Evolutionary conservation across 2,797 vertebrate species (phyloP), one percentile per base, ranked within the genome.

Genomic region (Varecia variegata): DNA sequence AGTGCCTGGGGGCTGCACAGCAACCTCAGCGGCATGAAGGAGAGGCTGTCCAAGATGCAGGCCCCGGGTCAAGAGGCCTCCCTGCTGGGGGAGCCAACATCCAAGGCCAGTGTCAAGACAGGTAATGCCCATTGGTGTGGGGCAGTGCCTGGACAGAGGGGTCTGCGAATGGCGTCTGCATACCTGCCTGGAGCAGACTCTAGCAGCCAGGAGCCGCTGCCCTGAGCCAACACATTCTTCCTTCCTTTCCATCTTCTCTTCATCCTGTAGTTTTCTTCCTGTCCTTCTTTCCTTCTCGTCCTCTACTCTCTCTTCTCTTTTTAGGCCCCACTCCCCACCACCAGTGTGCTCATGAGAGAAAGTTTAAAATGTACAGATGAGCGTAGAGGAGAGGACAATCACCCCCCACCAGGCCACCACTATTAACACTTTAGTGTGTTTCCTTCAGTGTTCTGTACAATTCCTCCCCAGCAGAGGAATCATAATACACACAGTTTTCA

Each of bases 1-100:
- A 27, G 18, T 1, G 82, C 92, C 0, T 97, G 98, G 97, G 94
- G 93, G 0, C 91, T 98, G 65, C 12, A 1, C 0, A 17, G 76
- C 25, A 38, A 56, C 32, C 30, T 60, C 56, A 88, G 27, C 0
- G 58, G 73, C 38, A 40, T 82, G 93, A 94, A 94, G 94, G 94
- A 98, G 52, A 73, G 94, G 30, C 54, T 23, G 0, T 88, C 43
- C 47, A 95, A 60, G 32, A 90, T 90, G 65, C 90, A 83, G 38
- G 18, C 15, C 17, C n/a, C 9, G 0, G 25, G 76, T 8, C 30
- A 14, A 15, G 10, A 68, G 32, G 4, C 27, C 47, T 76, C 3
- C 3, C 73, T 5, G 4, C 15, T 0, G 6, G 10, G 40, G 13
- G 70, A 92, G 60, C 7, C 0, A 0, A 47, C 18, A 43, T 20